phyloP scores from a whole-genome alignment of 2,113 vertebrate genomes.

The Philantomba maxwellii region DNA sequence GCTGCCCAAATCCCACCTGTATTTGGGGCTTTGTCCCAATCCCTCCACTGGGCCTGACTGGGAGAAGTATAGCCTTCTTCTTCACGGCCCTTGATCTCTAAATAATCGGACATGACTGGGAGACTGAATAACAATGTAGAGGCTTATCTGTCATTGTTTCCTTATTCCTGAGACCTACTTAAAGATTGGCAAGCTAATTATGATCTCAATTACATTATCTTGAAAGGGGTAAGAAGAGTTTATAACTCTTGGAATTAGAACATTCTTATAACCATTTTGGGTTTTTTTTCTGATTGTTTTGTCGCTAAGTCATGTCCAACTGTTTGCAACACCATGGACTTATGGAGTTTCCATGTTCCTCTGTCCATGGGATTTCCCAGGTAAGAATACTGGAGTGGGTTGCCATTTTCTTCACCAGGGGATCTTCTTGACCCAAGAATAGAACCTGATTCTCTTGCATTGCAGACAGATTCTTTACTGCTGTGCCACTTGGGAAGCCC shows the following conservation, averaged over 20 bases:
- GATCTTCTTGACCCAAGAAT: background rate
- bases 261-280: background rate
- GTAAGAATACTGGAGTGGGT: background rate
- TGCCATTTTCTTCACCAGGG: background rate
- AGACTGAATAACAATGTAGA: background rate
- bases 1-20: background rate
- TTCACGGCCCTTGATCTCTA: background rate
- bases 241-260: background rate
- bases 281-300: background rate
- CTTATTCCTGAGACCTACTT: background rate
- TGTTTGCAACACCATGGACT: background rate
- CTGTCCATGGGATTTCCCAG: background rate
- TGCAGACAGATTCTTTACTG: background rate
- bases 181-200: background rate
- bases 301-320: rapidly evolving
- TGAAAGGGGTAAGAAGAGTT: background rate
- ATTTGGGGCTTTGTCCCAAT: background rate
- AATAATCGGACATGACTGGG: background rate
- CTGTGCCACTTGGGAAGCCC: background rate
- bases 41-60: background rate
- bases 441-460: background rate
- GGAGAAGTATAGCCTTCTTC: background rate
- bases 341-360: background rate
- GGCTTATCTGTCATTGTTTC: background rate
- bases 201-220: background rate